These are phyloP conservation scores for Thinocorus orbignyianus DNA, from an alignment of 2,113 vertebrate species.

Conservation along the genomic window DNA sequence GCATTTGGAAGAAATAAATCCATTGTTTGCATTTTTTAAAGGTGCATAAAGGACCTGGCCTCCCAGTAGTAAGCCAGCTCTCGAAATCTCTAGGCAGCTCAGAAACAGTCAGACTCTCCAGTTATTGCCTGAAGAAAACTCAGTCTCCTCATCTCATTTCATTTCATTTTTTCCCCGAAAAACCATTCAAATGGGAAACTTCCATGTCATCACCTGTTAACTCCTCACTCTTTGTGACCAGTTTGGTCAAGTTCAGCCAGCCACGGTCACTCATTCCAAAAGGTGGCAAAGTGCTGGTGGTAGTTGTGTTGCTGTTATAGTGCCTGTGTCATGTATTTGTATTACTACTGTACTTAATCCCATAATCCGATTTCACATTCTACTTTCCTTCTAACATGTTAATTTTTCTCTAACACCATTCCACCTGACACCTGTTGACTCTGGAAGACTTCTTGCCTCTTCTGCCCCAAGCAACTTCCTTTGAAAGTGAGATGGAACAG, in stretches of 20 bases:
- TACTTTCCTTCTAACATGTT: neutral
- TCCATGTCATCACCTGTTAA: neutral
- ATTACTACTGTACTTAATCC: neutral
- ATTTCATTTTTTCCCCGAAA: rapidly evolving
- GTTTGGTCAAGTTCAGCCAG: neutral
- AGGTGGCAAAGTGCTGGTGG: neutral
- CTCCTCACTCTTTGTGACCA: neutral
- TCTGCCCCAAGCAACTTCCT: neutral
- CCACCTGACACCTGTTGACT: neutral
- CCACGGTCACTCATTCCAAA: neutral
- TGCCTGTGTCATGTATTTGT: neutral
- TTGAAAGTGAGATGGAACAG: neutral
- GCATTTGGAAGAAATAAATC: neutral
- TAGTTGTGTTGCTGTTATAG: neutral
- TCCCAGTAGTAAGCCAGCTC: neutral
- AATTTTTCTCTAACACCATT: neutral
- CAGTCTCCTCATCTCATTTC: neutral
- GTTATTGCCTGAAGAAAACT: neutral
- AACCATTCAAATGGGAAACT: rapidly evolving
- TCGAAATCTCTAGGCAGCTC: neutral
- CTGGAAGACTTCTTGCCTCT: neutral
- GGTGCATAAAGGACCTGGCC: neutral
- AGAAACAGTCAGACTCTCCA: neutral
- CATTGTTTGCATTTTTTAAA: neutral
- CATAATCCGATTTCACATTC: neutral